Percentiles rank a stretch among this genome's conserved stretches.
Evolutionary conservation across 2,797 vertebrate species (phyloP).

Genomic region (Tragopan temminckii): DNA sequence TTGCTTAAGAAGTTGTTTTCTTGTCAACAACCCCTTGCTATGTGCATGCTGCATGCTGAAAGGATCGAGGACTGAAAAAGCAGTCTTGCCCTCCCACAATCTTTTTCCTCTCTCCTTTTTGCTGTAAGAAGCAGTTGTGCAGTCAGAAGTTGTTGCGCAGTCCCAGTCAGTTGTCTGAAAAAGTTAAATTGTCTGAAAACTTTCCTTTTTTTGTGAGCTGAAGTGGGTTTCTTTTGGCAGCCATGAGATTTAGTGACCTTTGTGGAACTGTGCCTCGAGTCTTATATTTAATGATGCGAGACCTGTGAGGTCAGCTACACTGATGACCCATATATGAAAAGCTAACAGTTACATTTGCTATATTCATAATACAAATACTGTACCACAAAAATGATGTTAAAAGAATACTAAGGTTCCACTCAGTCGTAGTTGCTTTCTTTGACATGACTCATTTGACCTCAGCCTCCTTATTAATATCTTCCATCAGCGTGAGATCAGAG

Average conservation of each 20-base stretch:
- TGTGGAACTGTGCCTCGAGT: background rate
- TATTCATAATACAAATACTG: background rate
- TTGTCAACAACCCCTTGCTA: background rate
- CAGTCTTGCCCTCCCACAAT: background rate
- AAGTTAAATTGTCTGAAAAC: background rate
- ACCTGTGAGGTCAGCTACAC: background rate
- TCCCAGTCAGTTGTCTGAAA: background rate
- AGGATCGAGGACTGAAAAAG: background rate
- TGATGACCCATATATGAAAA: background rate
- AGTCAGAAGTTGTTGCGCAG: background rate
- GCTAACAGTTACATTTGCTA: background rate
- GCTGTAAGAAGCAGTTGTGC: background rate
- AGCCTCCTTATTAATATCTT: constrained; percentile 26
- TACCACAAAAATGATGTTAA: background rate
- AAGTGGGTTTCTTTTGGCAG: background rate
- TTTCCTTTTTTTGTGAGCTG: background rate
- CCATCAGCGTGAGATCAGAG: background rate
- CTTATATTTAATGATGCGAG: background rate
- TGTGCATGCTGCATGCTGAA: background rate
- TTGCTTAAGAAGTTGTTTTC: background rate
- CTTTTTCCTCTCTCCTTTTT: background rate
- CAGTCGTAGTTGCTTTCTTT: background rate
- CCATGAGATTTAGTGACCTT: background rate
- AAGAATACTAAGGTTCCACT: background rate
- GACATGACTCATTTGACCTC: constrained; percentile 11